Evolutionary conservation across 2,113 vertebrate genomes (phyloP).

Genomic region (Macaca mulatta): DNA sequence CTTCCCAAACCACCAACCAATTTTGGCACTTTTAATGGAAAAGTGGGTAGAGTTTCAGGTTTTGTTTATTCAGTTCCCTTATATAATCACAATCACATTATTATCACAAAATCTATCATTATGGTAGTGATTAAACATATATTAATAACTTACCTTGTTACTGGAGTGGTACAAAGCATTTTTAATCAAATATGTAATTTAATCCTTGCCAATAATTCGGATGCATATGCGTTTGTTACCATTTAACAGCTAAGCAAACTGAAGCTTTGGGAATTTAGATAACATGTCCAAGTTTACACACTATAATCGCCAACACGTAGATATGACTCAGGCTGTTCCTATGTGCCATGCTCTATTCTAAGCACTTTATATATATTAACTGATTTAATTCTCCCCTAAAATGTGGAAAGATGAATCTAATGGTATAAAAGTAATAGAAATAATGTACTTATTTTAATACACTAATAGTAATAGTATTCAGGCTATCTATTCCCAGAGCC

Average conservation of each 20-base stretch:
- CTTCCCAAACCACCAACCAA: not conserved
- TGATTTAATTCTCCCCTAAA: not conserved
- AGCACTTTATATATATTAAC: not conserved
- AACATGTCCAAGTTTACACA: not conserved
- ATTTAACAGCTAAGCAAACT: not conserved
- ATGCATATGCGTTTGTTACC: not conserved
- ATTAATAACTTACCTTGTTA: not conserved
- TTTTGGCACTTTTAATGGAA: not conserved
- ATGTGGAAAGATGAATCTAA: not conserved
- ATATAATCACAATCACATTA: not conserved
- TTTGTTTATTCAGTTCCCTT: not conserved
- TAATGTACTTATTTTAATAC: not conserved
- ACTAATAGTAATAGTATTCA: not conserved
- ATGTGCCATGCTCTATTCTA: not conserved
- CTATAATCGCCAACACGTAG: not conserved
- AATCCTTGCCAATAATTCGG: not conserved
- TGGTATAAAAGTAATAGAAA: not conserved
- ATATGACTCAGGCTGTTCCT: not conserved
- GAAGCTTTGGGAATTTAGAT: not conserved
- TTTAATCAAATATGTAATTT: not conserved
- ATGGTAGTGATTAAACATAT: not conserved
- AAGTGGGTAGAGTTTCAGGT: not conserved
- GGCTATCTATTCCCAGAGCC: not conserved
- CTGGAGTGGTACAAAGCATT: not conserved
- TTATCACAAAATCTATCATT: not conserved